A percentile compares a stretch with the other conserved stretches of the same genome.
phyloP scores from a whole-genome alignment of 2,888 invertebrate genomes.

The Sicus ferrugineus region DNA sequence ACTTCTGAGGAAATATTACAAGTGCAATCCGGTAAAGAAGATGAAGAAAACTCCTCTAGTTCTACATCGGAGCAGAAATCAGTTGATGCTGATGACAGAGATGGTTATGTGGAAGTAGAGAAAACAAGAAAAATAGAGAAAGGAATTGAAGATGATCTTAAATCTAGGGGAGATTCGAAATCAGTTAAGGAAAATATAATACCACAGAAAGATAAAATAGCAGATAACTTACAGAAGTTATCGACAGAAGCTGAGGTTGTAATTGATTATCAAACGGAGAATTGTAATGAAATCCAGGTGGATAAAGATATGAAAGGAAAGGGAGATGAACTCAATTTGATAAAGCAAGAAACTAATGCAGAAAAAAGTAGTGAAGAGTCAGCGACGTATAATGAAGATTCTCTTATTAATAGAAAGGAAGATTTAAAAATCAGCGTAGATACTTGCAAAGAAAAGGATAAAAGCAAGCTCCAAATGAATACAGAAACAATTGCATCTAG shows the following conservation, averaged over 20 bases:
- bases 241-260: background rate
- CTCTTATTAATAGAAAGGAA: background rate
- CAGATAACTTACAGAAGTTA: too few species aligned
- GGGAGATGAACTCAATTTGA: background rate
- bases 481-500: background rate
- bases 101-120: background rate
- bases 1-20: background rate
- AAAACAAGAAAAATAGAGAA: background rate
- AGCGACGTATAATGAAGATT: background rate
- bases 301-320: background rate
- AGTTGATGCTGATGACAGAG: background rate
- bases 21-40: background rate
- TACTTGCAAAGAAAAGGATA: background rate
- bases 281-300: background rate
- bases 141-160: too few species aligned
- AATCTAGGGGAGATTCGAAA: too few species aligned
- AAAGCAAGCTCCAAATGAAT: background rate
- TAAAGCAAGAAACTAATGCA: background rate
- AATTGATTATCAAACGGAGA: background rate
- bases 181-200: too few species aligned
- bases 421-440: background rate
- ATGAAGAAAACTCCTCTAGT: background rate
- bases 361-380: background rate
- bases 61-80: background rate
- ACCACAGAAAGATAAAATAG: too few species aligned